phyloP scores from a whole-genome alignment of 2,888 invertebrate species.

The Noctua pronuba region DNA sequence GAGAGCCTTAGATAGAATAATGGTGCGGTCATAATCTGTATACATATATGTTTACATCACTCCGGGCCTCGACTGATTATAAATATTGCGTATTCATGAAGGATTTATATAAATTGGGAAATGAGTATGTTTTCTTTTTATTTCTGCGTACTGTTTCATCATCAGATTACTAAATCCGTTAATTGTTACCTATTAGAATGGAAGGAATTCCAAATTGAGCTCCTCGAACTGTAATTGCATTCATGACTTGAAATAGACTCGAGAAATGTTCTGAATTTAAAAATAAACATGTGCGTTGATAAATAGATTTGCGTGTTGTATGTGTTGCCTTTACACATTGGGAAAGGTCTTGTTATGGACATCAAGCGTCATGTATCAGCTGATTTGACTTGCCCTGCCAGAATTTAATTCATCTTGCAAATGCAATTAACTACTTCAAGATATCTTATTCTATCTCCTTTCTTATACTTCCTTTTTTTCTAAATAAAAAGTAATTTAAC shows the following conservation, averaged over 20 bases:
- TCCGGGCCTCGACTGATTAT: constrained; percentile 17
- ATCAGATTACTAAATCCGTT: constrained; percentile 27
- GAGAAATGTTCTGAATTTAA: constrained; percentile 24
- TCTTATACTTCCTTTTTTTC: background rate
- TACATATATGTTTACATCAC: constrained; percentile 53
- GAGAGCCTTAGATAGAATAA: constrained; percentile 64
- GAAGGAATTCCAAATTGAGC: constrained; percentile 33
- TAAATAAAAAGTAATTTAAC: no score
- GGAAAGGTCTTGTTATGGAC: constrained; percentile 51
- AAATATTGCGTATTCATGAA: constrained; percentile 50
- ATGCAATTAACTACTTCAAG: background rate
- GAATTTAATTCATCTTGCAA: background rate
- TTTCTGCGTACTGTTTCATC: constrained; percentile 34
- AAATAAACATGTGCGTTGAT: constrained; percentile 38
- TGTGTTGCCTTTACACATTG: constrained; percentile 28
- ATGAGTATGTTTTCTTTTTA: constrained; percentile 26
- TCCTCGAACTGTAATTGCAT: constrained; percentile 35
- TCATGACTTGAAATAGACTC: constrained; percentile 34
- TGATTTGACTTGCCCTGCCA: constrained; percentile 9
- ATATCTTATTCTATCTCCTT: background rate
- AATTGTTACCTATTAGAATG: constrained; percentile 38
- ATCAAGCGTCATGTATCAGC: constrained; percentile 30
- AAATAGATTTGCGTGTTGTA: constrained; percentile 17
- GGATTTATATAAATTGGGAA: constrained; percentile 35
- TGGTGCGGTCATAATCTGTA: constrained; percentile 56